A percentile compares a stretch with the other conserved stretches of the same genome.
phyloP scores from a whole-genome alignment of 2,113 vertebrate genomes.

The Thunnus maccoyii region DNA sequence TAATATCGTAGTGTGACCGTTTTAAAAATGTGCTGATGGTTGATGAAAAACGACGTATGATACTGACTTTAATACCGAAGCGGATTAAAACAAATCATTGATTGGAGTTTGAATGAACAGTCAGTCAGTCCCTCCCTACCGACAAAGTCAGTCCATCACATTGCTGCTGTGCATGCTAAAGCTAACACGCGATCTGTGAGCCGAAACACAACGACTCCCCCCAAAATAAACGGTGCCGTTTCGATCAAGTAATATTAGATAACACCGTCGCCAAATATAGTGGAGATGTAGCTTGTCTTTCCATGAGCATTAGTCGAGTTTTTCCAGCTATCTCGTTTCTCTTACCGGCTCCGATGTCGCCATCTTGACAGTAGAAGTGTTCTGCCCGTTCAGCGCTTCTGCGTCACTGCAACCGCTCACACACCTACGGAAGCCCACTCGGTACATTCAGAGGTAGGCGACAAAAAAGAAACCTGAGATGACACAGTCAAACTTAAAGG shows the following conservation, averaged over 20 bases:
- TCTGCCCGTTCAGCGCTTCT: slow-evolving; percentile 77
- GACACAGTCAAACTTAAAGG: no score
- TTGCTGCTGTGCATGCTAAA: slow-evolving; percentile 68
- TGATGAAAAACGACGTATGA: neutral
- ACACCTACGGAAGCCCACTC: slow-evolving; percentile 77
- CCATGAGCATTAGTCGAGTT: neutral
- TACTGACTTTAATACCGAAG: neutral
- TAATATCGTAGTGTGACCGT: rapidly evolving
- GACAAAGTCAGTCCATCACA: slow-evolving; percentile 78
- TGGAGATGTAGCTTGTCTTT: neutral
- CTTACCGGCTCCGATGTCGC: slow-evolving; percentile 91
- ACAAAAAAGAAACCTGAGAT: neutral
- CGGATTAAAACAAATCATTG: slow-evolving; percentile 16
- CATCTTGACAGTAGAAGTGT: slow-evolving; percentile 86
- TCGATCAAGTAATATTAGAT: neutral
- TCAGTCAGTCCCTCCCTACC: slow-evolving; percentile 67
- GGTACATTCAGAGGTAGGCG: neutral
- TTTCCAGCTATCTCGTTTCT: slow-evolving; percentile 43
- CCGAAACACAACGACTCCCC: neutral
- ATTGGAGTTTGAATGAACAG: slow-evolving; percentile 68
- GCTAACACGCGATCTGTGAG: slow-evolving; percentile 57
- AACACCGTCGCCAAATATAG: rapidly evolving
- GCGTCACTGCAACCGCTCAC: slow-evolving; percentile 80
- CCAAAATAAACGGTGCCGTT: neutral
- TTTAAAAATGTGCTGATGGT: neutral